Base-by-base conservation (phyloP, 2,113 vertebrate species). In the Haemorhous mexicanus region DNA sequence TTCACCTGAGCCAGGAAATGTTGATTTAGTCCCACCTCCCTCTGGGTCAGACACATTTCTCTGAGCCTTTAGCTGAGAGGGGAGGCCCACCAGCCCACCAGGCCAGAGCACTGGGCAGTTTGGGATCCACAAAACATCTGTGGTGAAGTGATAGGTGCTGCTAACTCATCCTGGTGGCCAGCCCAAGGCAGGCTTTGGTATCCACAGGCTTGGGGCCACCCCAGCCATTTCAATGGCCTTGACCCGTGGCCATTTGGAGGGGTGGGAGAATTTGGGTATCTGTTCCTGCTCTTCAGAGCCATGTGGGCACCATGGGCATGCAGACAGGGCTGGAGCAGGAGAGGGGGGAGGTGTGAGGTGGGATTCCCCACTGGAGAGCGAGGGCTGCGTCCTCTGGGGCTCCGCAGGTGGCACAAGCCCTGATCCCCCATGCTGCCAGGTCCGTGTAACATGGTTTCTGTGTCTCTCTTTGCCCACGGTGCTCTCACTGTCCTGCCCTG, bases 311-410 rank as follows among this genome's bases (percentile, higher is more conserved):
- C 20, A 9, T 0, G 3, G 53, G 24, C 5, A 4, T 2, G 33
- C 20, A 37, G 58, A 41, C 24, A 80, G 59, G 70, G 50, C 20
- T 52, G 55, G 67, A 59, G 47, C 35, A 35, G 43, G 32, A 10
- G 19, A 12, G 46, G 27, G 49, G 49, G 58, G 47, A 59, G 35
- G 15, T 47, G 49, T 15, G 58, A 62, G 70, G 7, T 75, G 69
- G 41, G 67, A 41, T 59, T 74, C n/a, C 41, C n/a, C 6, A 9
- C 16, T 7, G 13, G 18, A 35, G 14, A 21, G 8, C 0, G 0
- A 47, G 72, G 52, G 59, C 37, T 84, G 41, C 1, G 0, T 64
- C 15, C 46, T 64, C 30, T 35, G 41, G 69, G 39, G 35, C 47
- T 75, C 5, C 2, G 2, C 0, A 1, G 47, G 17, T 39, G 8